Base-by-base conservation (phyloP, 2,888 invertebrate species). In the Stegophylla sp. region DNA sequence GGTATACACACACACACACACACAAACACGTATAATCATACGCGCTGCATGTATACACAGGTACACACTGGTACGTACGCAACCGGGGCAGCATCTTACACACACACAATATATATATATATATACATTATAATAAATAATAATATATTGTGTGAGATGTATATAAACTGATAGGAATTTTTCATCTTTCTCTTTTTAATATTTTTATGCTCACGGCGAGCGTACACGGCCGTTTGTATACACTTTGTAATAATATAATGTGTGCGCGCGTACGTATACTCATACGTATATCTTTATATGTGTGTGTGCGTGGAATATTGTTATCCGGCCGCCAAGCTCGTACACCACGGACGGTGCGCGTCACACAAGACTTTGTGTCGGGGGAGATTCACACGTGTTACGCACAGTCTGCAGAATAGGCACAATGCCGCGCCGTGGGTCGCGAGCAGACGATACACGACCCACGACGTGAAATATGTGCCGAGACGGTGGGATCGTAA, bases 381-480 rank as follows among this genome's bases (percentile, higher is more conserved):
- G 59, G 67, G 45, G 61, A 26, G 69, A 69, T 77, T 77, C 77
- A 77, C 77, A 69, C 77, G 77, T 77, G 77, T 77, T 69, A 77
- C 77, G 67, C 66, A 67, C 77, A 76, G 64, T 66, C 76, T 66
- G 66, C 41, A 56, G 74, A 75, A 75, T 75, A 67, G 76, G 56
- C 26, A 76, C 76, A 76, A 76, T 76, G 66, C 61, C 4, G 3
- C 63, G 3, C 63, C 43, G 66, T 56, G 23, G 76, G 76, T 66
- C 66, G 77, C 56, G 69, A 48, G 79, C 79, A 79, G 79, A 71
- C 71, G 56, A 67, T 71, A 77, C 56, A 45, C 66, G 77, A 45
- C 77, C 75, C 77, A 43, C 74, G 74, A 75, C 59, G 77, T 71
- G 79, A 71, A 71, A 69, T 79, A 71, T 79, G 79, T 67, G 79